phyloP scores from a whole-genome alignment of 2,797 vertebrate species.

The Phoxinus dragarum region DNA sequence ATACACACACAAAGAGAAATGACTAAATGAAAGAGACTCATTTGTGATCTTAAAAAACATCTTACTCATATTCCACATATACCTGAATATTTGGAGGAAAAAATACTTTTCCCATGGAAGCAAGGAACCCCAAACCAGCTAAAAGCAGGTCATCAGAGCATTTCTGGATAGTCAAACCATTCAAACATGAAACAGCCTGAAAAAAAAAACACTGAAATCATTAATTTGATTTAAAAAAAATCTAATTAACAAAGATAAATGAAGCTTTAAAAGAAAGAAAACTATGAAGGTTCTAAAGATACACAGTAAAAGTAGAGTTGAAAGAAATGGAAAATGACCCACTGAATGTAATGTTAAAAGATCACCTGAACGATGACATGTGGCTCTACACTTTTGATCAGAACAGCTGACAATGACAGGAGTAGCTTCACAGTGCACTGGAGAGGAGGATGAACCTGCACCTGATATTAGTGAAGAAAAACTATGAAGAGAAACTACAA shows the following conservation, averaged over 20 bases:
- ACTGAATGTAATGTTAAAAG: not conserved
- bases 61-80: not conserved
- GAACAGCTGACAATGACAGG: conserved; percentile 79
- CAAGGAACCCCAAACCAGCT: conserved; percentile 84
- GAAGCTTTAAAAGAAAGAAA: conserved; percentile 29
- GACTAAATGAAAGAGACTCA: not conserved
- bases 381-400: conserved; percentile 82
- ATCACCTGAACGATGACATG: conserved; percentile 84
- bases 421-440: conserved; percentile 82
- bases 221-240: too few species aligned
- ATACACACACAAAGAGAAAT: conserved; percentile 5
- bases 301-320: not conserved
- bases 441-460: conserved; percentile 77
- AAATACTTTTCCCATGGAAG: conserved; percentile 85
- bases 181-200: conserved; percentile 84
- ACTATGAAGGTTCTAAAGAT: not conserved
- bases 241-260: not conserved
- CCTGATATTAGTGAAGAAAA: conserved; percentile 68
- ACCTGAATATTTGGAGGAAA: conserved; percentile 87
- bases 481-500: not conserved
- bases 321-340: not conserved
- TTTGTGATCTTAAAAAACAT: not conserved
- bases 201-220: not conserved
- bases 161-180: conserved; percentile 75
- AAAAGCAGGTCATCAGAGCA: conserved; percentile 82